Evolutionary conservation across 2,113 vertebrate genomes (phyloP), one percentile per base, ranked within the genome.

Genomic region (Passer montanus): DNA sequence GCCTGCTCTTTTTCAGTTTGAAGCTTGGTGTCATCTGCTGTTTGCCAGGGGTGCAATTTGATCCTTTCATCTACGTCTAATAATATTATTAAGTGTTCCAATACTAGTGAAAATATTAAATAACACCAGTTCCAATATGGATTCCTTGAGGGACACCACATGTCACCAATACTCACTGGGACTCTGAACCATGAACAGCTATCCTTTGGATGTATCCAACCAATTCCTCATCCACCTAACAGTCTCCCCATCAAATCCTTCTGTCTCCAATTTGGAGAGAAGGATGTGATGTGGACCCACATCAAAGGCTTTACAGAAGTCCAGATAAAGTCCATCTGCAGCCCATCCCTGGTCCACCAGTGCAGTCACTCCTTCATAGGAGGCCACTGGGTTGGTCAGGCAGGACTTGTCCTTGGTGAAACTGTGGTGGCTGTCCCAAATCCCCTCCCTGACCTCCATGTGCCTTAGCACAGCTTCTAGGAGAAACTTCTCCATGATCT

Each of bases 171-270:
- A 10, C 26, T 30, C 31, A 4, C 1, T 59, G 12, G 19, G 22
- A 44, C 37, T 46, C 60, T 39, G 60, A 86, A 37, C 9, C 7
- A 52, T 15, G 9, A 59, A 35, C 2, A 4, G 5, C 9, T 68
- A 10, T 44, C 14, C 37, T 59, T 27, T 4, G 3, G 17, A 43
- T 50, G 15, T 24, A 44, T 28, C 22, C 23, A 59, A 13, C 6
- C 21, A 43, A 35, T 56, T 64, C 41, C 47, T 41, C 24, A 41
- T 41, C 31, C 14, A 22, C 37, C 50, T 28, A 33, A 11, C 15
- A 23, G 15, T 23, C 19, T 1, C 2, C 11, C 7, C 8, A 58
- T 28, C 1, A 1, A 44, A 58, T 23, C 22, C 12, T 2, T 43
- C 31, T 50, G 5, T 66, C 27, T 28, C 44, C 27, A 44, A 1